phyloP scores from a whole-genome alignment of 2,797 vertebrate species.

The Apogon hyalosoma region DNA sequence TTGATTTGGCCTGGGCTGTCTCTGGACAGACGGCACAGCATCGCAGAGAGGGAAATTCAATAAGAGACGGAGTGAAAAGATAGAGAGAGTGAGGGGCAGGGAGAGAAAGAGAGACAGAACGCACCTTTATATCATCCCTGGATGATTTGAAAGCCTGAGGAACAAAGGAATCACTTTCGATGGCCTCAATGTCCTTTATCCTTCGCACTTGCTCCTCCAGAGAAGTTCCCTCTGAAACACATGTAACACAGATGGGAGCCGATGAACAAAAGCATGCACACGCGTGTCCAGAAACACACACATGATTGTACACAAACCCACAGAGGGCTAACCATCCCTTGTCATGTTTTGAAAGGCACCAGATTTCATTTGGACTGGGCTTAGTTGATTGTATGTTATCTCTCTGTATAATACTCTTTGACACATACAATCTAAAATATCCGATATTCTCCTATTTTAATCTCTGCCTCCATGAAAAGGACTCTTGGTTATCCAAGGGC shows the following conservation, averaged over 20 bases:
- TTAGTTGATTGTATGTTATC: conserved; percentile 56
- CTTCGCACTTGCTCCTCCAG: conserved; percentile 94
- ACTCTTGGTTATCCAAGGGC: conserved; percentile 68
- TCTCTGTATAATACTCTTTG: conserved; percentile 63
- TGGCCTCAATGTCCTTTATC: conserved; percentile 97
- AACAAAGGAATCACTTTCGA: conserved; percentile 97
- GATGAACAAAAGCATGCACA: conserved; percentile 67
- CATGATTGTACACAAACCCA: conserved; percentile 9
- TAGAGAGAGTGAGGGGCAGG: conserved; percentile 69
- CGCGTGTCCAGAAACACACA: conserved; percentile 18
- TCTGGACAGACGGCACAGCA: conserved; percentile 78
- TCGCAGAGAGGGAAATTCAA: conserved; percentile 79
- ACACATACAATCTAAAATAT: conserved; percentile 69
- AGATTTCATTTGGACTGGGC: conserved; percentile 61
- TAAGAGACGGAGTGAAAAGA: conserved; percentile 80
- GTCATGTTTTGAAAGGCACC: conserved; percentile 63
- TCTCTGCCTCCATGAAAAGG: conserved; percentile 59
- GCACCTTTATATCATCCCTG: conserved; percentile 93
- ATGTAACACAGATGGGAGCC: conserved; percentile 58
- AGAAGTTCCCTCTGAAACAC: conserved; percentile 89
- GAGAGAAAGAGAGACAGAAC: conserved; percentile 72
- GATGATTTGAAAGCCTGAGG: conserved; percentile 96
- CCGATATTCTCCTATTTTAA: conserved; percentile 77
- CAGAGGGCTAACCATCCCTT: conserved; percentile 39
- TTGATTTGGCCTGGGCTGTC: conserved; percentile 84